Conservation (phyloP, 92 coral and sea anemone species). For the Porites divaricata region DNA sequence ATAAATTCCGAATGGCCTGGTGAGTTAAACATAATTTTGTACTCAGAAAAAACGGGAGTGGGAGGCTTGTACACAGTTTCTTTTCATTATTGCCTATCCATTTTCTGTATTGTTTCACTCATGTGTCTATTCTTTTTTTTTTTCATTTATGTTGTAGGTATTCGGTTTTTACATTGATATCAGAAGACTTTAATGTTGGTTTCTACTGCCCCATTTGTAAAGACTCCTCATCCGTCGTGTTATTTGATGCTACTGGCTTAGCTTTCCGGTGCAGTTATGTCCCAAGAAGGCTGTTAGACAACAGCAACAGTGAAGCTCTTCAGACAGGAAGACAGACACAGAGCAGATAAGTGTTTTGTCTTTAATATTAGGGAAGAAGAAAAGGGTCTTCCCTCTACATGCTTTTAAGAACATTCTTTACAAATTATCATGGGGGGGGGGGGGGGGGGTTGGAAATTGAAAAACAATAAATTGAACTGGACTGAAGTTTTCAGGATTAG, state of each 20-base stretch:
- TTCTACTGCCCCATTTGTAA: neutral
- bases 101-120: neutral
- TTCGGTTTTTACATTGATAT: neutral
- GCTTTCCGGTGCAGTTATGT: neutral
- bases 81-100: too few species aligned
- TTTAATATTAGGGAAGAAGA: too few species aligned
- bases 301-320: too few species aligned
- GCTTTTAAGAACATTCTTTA: too few species aligned
- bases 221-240: neutral
- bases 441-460: too few species aligned
- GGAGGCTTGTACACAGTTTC: too few species aligned
- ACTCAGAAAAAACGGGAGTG: too few species aligned
- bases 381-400: too few species aligned
- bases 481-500: too few species aligned
- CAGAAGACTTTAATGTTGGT: neutral
- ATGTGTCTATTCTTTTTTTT: neutral
- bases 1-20: constrained; percentile 32
- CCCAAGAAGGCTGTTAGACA: neutral
- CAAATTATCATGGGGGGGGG: too few species aligned
- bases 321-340: too few species aligned
- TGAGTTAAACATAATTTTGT: neutral
- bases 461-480: too few species aligned
- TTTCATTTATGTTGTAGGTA: neutral
- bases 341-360: neutral
- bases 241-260: neutral